Evolutionary conservation across 2,797 vertebrate genomes (phyloP).

Genomic region (Rhinichthys osculus): DNA sequence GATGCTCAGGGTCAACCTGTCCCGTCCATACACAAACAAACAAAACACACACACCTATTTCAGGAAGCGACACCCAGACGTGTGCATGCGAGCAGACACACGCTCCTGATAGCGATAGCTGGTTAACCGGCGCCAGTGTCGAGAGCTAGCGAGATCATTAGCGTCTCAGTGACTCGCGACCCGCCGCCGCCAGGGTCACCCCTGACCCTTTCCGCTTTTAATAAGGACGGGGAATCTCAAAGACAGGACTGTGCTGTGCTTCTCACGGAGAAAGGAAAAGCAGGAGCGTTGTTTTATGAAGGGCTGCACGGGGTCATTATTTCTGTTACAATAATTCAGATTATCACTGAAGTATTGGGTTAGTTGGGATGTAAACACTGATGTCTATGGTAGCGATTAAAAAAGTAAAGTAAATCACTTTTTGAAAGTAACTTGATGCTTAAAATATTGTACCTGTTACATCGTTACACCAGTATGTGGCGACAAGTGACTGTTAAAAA

Average conservation of each 20-base stretch:
- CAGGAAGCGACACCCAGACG: not conserved
- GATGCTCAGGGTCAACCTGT: slow-evolving; percentile 49
- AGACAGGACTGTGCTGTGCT: slow-evolving; percentile 18
- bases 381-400: no score
- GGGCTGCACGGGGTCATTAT: no score
- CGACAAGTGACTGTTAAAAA: not conserved
- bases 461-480: not conserved
- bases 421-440: not conserved
- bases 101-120: not conserved
- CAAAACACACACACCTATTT: not conserved
- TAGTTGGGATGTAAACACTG: not conserved
- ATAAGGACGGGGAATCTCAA: slow-evolving; percentile 38
- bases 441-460: not conserved
- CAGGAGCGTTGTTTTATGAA: no score
- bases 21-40: slow-evolving; percentile 29
- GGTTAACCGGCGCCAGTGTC: not conserved
- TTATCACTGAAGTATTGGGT: not conserved
- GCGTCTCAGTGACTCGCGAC: slow-evolving; percentile 21
- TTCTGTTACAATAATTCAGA: not conserved
- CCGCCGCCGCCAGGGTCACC: slow-evolving; percentile 35
- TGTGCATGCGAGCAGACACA: not conserved
- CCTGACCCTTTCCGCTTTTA: slow-evolving; percentile 28
- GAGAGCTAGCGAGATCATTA: slow-evolving; percentile 26
- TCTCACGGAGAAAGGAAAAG: not conserved
- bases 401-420: not conserved